These are phyloP conservation scores for Uloborus plumipes DNA, from an alignment of 2,888 invertebrate genomes.

Conservation along the genomic window DNA sequence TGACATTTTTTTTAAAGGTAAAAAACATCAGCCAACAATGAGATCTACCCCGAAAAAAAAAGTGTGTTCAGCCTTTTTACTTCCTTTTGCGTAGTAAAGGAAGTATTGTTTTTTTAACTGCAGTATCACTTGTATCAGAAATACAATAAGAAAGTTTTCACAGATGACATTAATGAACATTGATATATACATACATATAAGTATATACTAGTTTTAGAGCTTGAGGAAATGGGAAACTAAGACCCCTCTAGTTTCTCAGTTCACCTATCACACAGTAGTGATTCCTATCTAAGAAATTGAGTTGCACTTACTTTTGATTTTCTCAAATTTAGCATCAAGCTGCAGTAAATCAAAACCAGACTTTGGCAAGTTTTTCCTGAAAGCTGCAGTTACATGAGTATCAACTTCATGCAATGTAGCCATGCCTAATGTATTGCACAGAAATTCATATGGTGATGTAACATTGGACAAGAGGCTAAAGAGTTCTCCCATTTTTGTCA, in stretches of 20 bases:
- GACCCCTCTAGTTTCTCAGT: too few species aligned
- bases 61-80: too few species aligned
- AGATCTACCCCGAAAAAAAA: too few species aligned
- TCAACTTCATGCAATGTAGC: conserved; percentile 84
- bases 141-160: too few species aligned
- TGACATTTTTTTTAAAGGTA: too few species aligned
- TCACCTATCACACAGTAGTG: too few species aligned
- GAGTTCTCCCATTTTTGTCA: conserved; percentile 84
- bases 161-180: not conserved
- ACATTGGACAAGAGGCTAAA: conserved; percentile 84
- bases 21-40: too few species aligned
- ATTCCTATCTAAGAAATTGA: not conserved
- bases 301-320: conserved; percentile 20
- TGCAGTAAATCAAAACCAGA: conserved; percentile 42
- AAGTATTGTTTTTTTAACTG: too few species aligned
- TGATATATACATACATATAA: not conserved
- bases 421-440: conserved; percentile 89
- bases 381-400: conserved; percentile 78
- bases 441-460: conserved; percentile 84
- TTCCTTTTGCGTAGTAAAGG: too few species aligned
- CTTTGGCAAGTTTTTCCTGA: conserved; percentile 66
- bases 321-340: conserved; percentile 17
- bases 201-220: not conserved
- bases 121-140: too few species aligned
- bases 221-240: not conserved